phyloP scores from a whole-genome alignment of 2,888 invertebrate genomes.

The Cerastis rubricosa region DNA sequence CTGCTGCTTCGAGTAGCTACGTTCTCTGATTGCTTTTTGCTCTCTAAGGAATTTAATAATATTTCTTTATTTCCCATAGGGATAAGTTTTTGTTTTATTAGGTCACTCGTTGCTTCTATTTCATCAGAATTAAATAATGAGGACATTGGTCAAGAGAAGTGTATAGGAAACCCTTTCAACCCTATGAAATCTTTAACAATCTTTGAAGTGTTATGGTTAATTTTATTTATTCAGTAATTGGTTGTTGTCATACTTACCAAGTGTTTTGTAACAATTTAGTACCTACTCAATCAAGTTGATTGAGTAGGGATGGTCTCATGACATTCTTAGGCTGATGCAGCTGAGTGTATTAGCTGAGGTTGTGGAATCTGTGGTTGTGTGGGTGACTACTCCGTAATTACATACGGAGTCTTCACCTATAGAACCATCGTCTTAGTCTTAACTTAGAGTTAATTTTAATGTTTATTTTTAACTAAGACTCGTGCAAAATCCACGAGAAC shows the following conservation, averaged over 20 bases:
- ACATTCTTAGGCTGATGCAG: too few relatives aligned
- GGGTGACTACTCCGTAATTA: too few relatives aligned
- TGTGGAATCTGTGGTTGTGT: too few relatives aligned
- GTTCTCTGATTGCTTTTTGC: background rate
- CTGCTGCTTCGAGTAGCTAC: background rate
- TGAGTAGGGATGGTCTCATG: too few relatives aligned
- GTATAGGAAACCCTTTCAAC: background rate
- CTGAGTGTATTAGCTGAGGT: too few relatives aligned
- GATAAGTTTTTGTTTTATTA: background rate
- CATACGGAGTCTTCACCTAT: too few relatives aligned
- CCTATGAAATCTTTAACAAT: background rate
- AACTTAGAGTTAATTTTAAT: too few relatives aligned
- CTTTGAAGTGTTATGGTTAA: background rate
- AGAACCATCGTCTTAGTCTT: too few relatives aligned
- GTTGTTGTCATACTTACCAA: background rate
- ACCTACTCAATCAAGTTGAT: background rate
- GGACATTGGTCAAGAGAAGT: too few relatives aligned
- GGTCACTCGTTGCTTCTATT: background rate
- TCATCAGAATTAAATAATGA: background rate
- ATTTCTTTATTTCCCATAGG: background rate
- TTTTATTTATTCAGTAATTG: background rate
- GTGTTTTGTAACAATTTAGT: background rate
- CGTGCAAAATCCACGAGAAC: too few relatives aligned
- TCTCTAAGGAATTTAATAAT: background rate
- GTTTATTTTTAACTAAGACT: too few relatives aligned